These are phyloP conservation scores for Ostrea edulis DNA, from an alignment of 1,140 invertebrate species.

Conservation along the genomic window DNA sequence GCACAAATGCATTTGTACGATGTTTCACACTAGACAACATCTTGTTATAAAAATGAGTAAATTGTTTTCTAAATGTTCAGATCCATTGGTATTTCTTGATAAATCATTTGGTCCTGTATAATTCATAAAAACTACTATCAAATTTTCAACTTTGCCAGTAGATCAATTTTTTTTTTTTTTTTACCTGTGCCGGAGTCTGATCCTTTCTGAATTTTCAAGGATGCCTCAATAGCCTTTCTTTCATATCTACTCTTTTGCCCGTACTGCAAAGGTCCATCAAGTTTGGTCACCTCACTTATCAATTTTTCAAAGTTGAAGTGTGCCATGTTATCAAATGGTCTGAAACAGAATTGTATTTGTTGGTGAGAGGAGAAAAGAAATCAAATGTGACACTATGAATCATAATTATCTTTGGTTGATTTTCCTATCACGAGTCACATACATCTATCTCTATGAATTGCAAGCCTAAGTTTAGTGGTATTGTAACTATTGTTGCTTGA, in stretches of 20 bases:
- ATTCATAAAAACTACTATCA: too few relatives aligned
- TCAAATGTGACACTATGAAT: not conserved
- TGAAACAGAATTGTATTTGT: not conserved
- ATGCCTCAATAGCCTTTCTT: slow-evolving; percentile 70
- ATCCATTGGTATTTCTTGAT: too few relatives aligned
- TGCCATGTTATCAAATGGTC: slow-evolving; percentile 55
- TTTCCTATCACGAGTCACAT: not conserved
- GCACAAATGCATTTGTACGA: too few relatives aligned
- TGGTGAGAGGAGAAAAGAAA: not conserved
- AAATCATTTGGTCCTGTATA: too few relatives aligned
- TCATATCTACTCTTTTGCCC: slow-evolving; percentile 75
- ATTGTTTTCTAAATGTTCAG: too few relatives aligned
- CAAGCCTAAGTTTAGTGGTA: not conserved
- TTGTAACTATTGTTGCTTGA: not conserved
- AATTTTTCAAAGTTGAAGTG: slow-evolving; percentile 71
- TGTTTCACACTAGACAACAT: too few relatives aligned
- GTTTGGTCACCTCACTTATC: slow-evolving; percentile 64
- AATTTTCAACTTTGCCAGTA: too few relatives aligned
- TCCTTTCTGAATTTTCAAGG: slow-evolving; percentile 43
- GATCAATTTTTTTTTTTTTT: not conserved
- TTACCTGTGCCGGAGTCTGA: slow-evolving; percentile 4
- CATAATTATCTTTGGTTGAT: not conserved
- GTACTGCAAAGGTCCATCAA: slow-evolving; percentile 71
- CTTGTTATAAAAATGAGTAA: too few relatives aligned
- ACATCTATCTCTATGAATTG: not conserved